Percentiles rank a stretch among this genome's conserved stretches.
Evolutionary conservation across 2,888 invertebrate species (phyloP).

Genomic region (Thymelicus acteon): DNA sequence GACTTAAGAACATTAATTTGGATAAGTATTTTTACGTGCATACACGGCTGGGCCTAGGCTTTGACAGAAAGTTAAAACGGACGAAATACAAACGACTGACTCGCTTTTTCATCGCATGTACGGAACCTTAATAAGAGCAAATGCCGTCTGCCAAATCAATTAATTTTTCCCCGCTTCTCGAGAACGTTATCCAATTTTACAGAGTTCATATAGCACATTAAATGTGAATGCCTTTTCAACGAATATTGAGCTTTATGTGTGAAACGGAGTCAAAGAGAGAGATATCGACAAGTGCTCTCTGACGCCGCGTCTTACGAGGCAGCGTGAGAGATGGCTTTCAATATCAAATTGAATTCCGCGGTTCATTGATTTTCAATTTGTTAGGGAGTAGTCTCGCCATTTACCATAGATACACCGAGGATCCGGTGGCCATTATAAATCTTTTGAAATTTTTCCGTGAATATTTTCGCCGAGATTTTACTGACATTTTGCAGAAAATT

Average conservation of each 20-base stretch:
- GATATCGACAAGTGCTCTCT: constrained; percentile 68
- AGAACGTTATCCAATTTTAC: constrained; percentile 41
- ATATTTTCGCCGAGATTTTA: constrained; percentile 32
- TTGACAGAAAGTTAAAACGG: too few species aligned
- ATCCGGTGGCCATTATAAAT: constrained; percentile 71
- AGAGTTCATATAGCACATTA: constrained; percentile 48
- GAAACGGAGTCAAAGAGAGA: constrained; percentile 73
- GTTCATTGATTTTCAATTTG: constrained; percentile 87
- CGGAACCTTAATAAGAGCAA: constrained; percentile 1
- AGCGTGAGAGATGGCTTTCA: constrained; percentile 84
- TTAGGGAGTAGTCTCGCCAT: constrained; percentile 76
- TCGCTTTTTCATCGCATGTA: not conserved
- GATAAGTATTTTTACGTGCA: too few species aligned
- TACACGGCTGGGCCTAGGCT: too few species aligned
- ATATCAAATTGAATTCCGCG: constrained; percentile 88
- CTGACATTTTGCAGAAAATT: constrained; percentile 26
- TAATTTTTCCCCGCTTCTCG: constrained; percentile 18
- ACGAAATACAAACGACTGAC: not conserved
- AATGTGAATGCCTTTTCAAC: constrained; percentile 53
- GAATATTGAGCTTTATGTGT: constrained; percentile 67
- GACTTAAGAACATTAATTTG: too few species aligned
- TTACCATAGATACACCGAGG: constrained; percentile 73
- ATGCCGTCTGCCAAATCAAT: constrained; percentile 25
- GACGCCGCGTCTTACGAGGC: constrained; percentile 57
- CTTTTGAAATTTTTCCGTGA: constrained; percentile 49